phyloP scores from a whole-genome alignment of 1,140 invertebrate genomes.

The Brachionus angularis region DNA sequence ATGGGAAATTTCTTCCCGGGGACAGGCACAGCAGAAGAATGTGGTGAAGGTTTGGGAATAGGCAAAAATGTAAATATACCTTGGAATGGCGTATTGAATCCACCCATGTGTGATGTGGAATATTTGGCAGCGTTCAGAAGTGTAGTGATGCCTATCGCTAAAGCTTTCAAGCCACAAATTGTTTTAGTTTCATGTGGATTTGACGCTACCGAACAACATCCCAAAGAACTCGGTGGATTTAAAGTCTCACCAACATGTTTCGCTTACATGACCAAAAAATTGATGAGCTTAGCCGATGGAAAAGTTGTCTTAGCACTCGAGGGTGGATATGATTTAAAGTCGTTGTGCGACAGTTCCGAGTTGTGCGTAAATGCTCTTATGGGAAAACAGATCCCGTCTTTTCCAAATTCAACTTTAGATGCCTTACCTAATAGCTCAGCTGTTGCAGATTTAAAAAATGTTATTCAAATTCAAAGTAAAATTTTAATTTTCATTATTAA shows the following conservation, averaged over 20 bases:
- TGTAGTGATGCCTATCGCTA: slow-evolving; percentile 57
- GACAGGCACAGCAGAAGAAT: slow-evolving; percentile 85
- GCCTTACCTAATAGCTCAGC: neutral
- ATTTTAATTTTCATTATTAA: neutral
- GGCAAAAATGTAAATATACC: slow-evolving; percentile 95
- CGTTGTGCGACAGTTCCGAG: slow-evolving; percentile 94
- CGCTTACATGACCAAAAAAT: slow-evolving; percentile 88
- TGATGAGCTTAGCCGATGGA: slow-evolving; percentile 81
- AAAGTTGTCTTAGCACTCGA: slow-evolving; percentile 65
- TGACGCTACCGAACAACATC: slow-evolving; percentile 90
- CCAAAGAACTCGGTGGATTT: slow-evolving; percentile 88
- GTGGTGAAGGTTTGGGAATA: slow-evolving; percentile 77
- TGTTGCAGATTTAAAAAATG: neutral
- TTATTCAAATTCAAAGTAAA: slow-evolving; percentile 15
- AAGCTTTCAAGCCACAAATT: slow-evolving; percentile 84
- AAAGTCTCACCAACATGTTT: slow-evolving; percentile 82
- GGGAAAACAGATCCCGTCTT: slow-evolving; percentile 50
- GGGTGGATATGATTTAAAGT: slow-evolving; percentile 88
- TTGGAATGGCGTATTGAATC: slow-evolving; percentile 83
- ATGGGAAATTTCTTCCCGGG: slow-evolving; percentile 99
- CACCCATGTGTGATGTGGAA: slow-evolving; percentile 91
- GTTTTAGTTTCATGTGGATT: slow-evolving; percentile 95
- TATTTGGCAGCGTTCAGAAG: slow-evolving; percentile 88
- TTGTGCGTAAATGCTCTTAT: slow-evolving; percentile 86
- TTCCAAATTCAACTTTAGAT: neutral